Evolutionary conservation across 2,888 invertebrate species (phyloP), one percentile per base, ranked within the genome.

Genomic region (Megamerina dolium): DNA sequence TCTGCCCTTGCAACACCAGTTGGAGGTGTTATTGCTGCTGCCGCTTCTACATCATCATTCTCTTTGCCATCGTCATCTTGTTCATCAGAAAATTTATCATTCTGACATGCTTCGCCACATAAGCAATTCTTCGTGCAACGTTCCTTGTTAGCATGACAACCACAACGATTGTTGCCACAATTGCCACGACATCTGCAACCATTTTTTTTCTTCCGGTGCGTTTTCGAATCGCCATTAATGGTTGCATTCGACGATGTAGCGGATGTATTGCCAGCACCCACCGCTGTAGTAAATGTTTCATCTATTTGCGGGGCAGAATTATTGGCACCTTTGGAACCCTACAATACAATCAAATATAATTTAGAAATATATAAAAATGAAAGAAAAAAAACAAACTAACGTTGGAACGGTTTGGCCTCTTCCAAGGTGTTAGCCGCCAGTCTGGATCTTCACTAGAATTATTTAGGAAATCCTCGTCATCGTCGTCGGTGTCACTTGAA

Each of bases 141-240:
- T 40, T 45, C 41, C 51, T 51, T 38, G 36, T 38, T 21, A 45
- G 53, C 46, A 51, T 46, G 43, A 48, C 64, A 64, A 13, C 53
- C 52, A 43, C 64, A 64, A 36, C 63, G 64, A 29, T 59, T 58
- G 5, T 52, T 50, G 17, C 47, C 26, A 48, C 64, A 64, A 23
- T 53, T 54, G 10, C 36, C 50, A 46, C 59, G 58, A 33, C 64
- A 64, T 16, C 49, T 50, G 48, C 64, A 63, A 9, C 43, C 34
- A 40, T 45, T 29, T 17, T 32, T 17, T 17, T 26, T 18, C n/a
- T n/a, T n/a, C n/a, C n/a, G n/a, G n/a, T n/a, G n/a, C n/a, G n/a
- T n/a, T n/a, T n/a, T 40, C 41, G 44, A 19, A 45, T 48, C 47
- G 39, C 18, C 33, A 47, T 43, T 45, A 43, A 48, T 14, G 43